A percentile compares a stretch with the other conserved stretches of the same genome.
These are phyloP conservation scores for Phacellophora camtschatica DNA, from an alignment of 30 jellyfish, hydroid and myxozoan species.

Conservation along the genomic window DNA sequence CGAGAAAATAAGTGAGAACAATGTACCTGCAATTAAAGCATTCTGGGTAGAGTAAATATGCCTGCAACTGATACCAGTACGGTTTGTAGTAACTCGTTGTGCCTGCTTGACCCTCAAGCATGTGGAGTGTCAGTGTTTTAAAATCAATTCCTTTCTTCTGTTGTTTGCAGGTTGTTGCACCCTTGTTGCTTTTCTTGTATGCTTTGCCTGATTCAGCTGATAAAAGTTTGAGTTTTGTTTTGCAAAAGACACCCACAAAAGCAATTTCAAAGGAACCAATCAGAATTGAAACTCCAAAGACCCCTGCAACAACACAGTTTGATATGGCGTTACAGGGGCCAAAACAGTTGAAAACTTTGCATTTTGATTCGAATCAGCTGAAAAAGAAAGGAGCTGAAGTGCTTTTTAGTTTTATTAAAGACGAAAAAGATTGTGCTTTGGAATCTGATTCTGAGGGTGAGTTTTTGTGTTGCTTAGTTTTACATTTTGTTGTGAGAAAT, in stretches of 20 bases:
- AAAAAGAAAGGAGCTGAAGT: conserved; percentile 49
- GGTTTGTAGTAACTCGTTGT: too few relatives aligned
- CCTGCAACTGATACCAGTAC: too few relatives aligned
- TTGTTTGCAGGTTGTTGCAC: conserved; percentile 47
- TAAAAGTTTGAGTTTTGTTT: not conserved
- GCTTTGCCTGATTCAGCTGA: not conserved
- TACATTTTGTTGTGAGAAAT: too few relatives aligned
- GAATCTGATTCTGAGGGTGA: not conserved
- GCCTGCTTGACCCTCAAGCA: too few relatives aligned
- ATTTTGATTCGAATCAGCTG: conserved; percentile 5
- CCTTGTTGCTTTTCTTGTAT: conserved; percentile 21
- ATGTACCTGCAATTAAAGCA: too few relatives aligned
- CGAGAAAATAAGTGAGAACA: too few relatives aligned
- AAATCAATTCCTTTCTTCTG: too few relatives aligned
- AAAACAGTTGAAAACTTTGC: not conserved
- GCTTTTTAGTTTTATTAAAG: not conserved
- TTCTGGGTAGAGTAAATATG: too few relatives aligned
- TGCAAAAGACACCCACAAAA: conserved; percentile 37
- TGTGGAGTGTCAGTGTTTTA: too few relatives aligned
- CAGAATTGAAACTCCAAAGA: conserved; percentile 9
- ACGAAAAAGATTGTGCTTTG: not conserved
- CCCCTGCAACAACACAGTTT: conserved; percentile 39
- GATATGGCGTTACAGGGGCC: conserved; percentile 6
- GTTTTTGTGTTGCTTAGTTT: too few relatives aligned
- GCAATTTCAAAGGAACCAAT: not conserved